Base-by-base conservation (phyloP, 2,888 invertebrate genomes). In the Coelogynopora nodosa region DNA sequence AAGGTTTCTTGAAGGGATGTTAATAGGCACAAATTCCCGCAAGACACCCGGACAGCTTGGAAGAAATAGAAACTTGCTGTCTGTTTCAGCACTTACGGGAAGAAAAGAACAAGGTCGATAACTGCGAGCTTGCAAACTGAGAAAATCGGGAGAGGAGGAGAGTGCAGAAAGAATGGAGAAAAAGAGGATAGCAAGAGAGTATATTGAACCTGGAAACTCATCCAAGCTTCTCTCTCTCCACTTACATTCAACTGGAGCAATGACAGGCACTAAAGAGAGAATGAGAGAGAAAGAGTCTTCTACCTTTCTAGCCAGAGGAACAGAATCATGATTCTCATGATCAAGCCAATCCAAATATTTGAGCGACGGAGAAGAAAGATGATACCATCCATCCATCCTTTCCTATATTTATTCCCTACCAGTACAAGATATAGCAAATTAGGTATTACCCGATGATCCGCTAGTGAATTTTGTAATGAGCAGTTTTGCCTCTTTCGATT, bases 301-400 rank as follows among this genome's bases (percentile, higher is more conserved):
- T 49, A 49, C 49, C 49, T n/a, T n/a, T n/a, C n/a, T n/a, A n/a
- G n/a, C n/a, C n/a, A n/a, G n/a, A n/a, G n/a, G n/a, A n/a, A n/a
- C 23, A 13, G 18, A 2, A 23, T 26, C 27, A 23, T 74, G 5
- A 13, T 74, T 74, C 74, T 2, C 23, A 23, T 23, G 74, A 74
- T 74, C 74, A 74, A 23, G 23, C 74, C 74, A 74, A 74, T 74
- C 74, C 74, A 74, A 74, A 74, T 74, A 74, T 23, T 74, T 74
- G 74, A 74, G 5, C 74, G 2, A 26, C 23, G 74, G 74, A 74
- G 5, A 26, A 74, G 5, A 23, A 74, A 13, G 74, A 74, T 74
- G 74, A 74, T 74, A 13, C 74, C 74, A 74, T 74, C 74, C 27
- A 13, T 13, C 74, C 74, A 5, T 74, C 74, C 74, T 74, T 74